phyloP scores from a whole-genome alignment of 2,888 invertebrate species.

The Oligia fasciuncula region DNA sequence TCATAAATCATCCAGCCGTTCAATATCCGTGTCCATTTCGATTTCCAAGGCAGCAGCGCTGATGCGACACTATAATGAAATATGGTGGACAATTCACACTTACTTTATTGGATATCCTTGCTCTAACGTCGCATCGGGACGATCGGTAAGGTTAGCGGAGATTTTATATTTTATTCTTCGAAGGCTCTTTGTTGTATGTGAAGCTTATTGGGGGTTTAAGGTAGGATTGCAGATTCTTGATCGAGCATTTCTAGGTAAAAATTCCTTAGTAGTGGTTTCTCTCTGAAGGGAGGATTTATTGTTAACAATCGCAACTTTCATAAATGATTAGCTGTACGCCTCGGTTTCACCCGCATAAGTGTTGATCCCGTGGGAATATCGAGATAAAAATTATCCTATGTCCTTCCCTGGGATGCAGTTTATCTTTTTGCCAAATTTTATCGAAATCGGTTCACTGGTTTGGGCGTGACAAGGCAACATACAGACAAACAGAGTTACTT shows the following conservation, averaged over 20 bases:
- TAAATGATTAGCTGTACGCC: too few species aligned
- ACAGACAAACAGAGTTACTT: too few species aligned
- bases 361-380: too few species aligned
- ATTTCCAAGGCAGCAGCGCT: slow-evolving; percentile 60
- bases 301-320: neutral
- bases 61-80: slow-evolving; percentile 68
- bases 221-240: neutral
- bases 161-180: slow-evolving; percentile 46
- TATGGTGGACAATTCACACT: slow-evolving; percentile 64
- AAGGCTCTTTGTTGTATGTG: slow-evolving; percentile 27
- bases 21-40: slow-evolving; percentile 64
- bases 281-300: neutral
- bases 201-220: slow-evolving; percentile 27
- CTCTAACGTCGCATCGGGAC: slow-evolving; percentile 26
- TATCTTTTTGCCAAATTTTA: too few species aligned
- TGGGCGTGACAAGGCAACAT: too few species aligned
- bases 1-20: slow-evolving; percentile 61
- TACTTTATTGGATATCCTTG: slow-evolving; percentile 64
- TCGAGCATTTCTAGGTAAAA: neutral
- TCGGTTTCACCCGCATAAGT: too few species aligned
- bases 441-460: too few species aligned
- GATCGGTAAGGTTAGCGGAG: slow-evolving; percentile 45
- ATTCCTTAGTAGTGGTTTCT: neutral
- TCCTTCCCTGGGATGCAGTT: too few species aligned
- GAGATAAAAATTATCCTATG: too few species aligned